Base-by-base conservation (phyloP, 2,888 invertebrate genomes). In the Zeuzera pyrina region DNA sequence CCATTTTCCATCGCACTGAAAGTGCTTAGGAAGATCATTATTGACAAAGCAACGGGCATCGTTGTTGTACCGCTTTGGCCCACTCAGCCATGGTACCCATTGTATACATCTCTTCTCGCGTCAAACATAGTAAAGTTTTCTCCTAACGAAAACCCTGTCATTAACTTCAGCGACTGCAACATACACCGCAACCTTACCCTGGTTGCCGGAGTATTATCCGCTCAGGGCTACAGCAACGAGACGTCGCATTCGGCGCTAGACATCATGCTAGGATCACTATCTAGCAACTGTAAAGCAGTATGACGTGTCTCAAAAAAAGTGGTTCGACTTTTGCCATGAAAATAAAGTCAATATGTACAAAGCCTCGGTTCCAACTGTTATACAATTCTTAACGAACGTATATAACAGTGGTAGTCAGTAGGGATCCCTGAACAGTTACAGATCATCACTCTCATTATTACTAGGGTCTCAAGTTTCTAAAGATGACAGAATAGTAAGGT, bases 201-300 rank as follows among this genome's bases (percentile, higher is more conserved):
- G 31, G 12, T 24, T 5, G 24, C 15, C 13, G 31, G 12, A 26
- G 16, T 31, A 11, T 15, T 31, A 13, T 31, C 22, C 14, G 25
- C 26, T 3, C 8, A 12, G 15, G 12, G 4, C 19, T 14, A 8
- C 12, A 16, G 13, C 7, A 10, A 16, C 8, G 10, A 15, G 26
- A 11, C 8, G 11, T 26, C 3, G 15, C 16, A 3, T 6, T 3
- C 10, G 25, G 11, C 11, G 27, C 31, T 2, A n/a, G n/a, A n/a
- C n/a, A n/a, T n/a, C n/a, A n/a, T n/a, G n/a, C n/a, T n/a, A n/a
- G n/a, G n/a, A n/a, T 29, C 29, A 8, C 14, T 29, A 12, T n/a
- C 22, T 8, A 6, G 29, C 25, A 15, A 32, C 36, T 8, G n/a
- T 31, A 2, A 36, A 25, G 16, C 35, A 36, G 15, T 33, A 36